Percentiles rank a stretch among this genome's conserved stretches.
Evolutionary conservation across 2,113 vertebrate species (phyloP).

Genomic region (Misgurnus anguillicaudatus): DNA sequence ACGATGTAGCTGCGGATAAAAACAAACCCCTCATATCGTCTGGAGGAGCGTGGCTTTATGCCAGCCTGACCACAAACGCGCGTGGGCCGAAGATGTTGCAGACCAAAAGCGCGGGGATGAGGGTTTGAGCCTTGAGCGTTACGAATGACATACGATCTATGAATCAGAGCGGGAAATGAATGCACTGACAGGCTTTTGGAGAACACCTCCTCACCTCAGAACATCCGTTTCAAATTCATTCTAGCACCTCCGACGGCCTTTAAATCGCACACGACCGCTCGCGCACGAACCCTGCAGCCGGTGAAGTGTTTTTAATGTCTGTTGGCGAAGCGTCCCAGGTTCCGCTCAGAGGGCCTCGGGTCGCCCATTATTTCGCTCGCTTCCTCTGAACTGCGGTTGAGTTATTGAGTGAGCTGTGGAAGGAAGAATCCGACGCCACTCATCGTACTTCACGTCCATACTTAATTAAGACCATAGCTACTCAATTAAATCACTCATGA

Average conservation of each 20-base stretch:
- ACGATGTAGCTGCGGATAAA: slow-evolving; percentile 28
- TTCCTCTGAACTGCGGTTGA: slow-evolving; percentile 47
- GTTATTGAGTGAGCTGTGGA: slow-evolving; percentile 40
- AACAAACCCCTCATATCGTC: slow-evolving; percentile 36
- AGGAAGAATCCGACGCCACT: slow-evolving; percentile 36
- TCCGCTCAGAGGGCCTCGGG: slow-evolving; percentile 45
- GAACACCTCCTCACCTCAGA: slow-evolving; percentile 7
- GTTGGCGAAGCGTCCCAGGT: slow-evolving; percentile 40
- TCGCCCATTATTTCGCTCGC: slow-evolving; percentile 42
- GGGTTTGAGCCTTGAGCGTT: slow-evolving; percentile 2
- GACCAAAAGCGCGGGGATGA: neutral
- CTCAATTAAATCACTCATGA: slow-evolving; percentile 7
- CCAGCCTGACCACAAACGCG: slow-evolving; percentile 21
- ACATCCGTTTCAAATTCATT: slow-evolving; percentile 53
- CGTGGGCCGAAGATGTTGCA: slow-evolving; percentile 23
- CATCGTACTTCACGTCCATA: slow-evolving; percentile 24
- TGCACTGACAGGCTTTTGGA: slow-evolving; percentile 34
- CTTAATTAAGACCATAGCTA: slow-evolving; percentile 32
- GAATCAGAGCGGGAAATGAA: slow-evolving; percentile 19
- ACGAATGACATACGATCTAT: slow-evolving; percentile 27
- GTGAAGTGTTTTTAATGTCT: slow-evolving; percentile 45
- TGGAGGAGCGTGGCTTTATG: neutral
- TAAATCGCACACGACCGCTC: neutral
- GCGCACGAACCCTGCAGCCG: slow-evolving; percentile 19
- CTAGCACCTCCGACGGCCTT: slow-evolving; percentile 35